phyloP scores from a whole-genome alignment of 2,888 invertebrate species.

The Oscheius sp. region DNA sequence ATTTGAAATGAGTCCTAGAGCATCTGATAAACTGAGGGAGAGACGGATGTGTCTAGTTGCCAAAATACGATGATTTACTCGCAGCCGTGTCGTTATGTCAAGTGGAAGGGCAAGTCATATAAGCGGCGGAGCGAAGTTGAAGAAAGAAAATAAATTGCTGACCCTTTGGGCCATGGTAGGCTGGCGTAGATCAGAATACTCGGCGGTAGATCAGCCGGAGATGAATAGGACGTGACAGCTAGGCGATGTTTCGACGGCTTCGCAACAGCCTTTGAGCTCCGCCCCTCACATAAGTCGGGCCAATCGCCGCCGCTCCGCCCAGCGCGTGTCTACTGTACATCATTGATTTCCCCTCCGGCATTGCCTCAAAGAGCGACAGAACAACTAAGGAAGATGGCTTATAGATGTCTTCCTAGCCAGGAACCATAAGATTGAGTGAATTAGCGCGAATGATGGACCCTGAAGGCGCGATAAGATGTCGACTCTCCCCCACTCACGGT shows the following conservation, averaged over 20 bases:
- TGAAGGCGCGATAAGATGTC: slow-evolving; percentile 11
- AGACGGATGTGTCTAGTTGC: slow-evolving; percentile 4
- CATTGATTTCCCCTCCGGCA: slow-evolving; percentile 33
- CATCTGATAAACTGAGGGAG: neutral
- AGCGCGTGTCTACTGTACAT: slow-evolving; percentile 29
- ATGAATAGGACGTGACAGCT: slow-evolving; percentile 36
- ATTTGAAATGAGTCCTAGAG: slow-evolving; percentile 5
- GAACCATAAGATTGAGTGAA: neutral
- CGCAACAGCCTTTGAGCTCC: slow-evolving; percentile 31
- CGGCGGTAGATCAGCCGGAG: slow-evolving; percentile 27
- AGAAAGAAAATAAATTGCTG: slow-evolving; percentile 22
- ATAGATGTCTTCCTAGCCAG: slow-evolving; percentile 1
- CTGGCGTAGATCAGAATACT: slow-evolving; percentile 26
- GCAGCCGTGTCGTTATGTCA: neutral
- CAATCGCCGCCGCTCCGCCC: slow-evolving; percentile 26
- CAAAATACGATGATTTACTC: neutral
- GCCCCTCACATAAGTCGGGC: slow-evolving; percentile 24
- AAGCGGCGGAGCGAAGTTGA: slow-evolving; percentile 5
- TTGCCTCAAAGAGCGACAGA: slow-evolving; percentile 22
- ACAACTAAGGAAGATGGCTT: slow-evolving; percentile 14
- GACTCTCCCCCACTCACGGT: slow-evolving; percentile 18
- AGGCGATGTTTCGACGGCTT: slow-evolving; percentile 31
- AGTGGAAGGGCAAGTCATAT: slow-evolving; percentile 6
- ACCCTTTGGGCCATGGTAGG: slow-evolving; percentile 29
- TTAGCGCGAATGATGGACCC: neutral